Evolutionary conservation across 2,113 vertebrate species (phyloP).

Genomic region (Macrotus californicus): DNA sequence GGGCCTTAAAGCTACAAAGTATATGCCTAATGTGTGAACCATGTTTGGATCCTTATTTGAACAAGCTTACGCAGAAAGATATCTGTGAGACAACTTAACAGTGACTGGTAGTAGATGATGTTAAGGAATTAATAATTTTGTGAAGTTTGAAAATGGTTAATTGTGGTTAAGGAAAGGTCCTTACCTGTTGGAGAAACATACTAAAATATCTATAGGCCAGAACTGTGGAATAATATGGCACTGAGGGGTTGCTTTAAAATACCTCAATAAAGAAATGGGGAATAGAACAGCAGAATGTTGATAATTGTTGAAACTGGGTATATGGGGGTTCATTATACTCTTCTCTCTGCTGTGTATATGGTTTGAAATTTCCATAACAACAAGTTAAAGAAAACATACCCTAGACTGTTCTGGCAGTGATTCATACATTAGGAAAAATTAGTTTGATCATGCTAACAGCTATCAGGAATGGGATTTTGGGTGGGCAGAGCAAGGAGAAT

Average conservation of each 20-base stretch:
- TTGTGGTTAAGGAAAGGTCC: conserved; percentile 26
- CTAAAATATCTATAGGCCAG: conserved; percentile 19
- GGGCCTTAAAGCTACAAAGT: conserved; percentile 3
- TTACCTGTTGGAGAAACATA: conserved; percentile 21
- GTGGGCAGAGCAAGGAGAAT: not conserved
- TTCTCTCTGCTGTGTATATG: conserved; percentile 9
- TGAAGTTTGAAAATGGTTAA: conserved; percentile 19
- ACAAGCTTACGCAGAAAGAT: conserved; percentile 19
- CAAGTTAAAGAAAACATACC: not conserved
- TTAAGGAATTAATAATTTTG: conserved; percentile 6
- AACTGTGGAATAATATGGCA: not conserved
- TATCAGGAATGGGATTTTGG: not conserved
- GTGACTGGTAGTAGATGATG: not conserved
- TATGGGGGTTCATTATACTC: not conserved
- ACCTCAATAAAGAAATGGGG: not conserved
- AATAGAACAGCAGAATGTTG: conserved; percentile 12
- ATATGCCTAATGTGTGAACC: not conserved
- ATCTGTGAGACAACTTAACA: not conserved
- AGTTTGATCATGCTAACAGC: not conserved
- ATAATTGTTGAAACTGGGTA: not conserved
- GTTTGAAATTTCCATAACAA: conserved; percentile 18
- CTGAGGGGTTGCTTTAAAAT: conserved; percentile 2
- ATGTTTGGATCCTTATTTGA: conserved; percentile 22
- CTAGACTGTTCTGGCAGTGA: not conserved
- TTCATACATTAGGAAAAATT: not conserved